Conservation (phyloP, 1,140 invertebrate species). For the Lucilia cuprina region DNA sequence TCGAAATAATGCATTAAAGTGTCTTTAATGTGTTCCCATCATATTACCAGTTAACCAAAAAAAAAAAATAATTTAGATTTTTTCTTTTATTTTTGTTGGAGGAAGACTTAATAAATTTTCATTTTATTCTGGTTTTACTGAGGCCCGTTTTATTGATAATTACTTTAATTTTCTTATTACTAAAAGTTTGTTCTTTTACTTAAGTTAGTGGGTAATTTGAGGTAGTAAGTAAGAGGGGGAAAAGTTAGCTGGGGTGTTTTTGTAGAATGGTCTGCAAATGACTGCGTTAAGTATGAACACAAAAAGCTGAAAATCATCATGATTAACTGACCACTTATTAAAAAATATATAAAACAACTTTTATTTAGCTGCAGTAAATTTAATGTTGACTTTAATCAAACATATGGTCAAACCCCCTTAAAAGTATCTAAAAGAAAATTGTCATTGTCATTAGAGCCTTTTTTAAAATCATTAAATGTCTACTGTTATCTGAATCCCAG, state of each 20-base stretch:
- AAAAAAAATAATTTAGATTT: background rate
- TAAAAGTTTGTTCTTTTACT: background rate
- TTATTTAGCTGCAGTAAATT: background rate
- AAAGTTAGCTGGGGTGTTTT: background rate
- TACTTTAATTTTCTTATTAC: background rate
- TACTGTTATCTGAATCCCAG: background rate
- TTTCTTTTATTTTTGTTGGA: background rate
- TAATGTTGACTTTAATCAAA: background rate
- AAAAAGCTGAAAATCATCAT: conserved; percentile 14
- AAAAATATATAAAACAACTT: background rate
- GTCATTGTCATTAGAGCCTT: conserved; percentile 32
- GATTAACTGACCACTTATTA: conserved; percentile 18
- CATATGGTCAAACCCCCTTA: conserved; percentile 7
- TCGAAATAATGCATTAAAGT: conserved; percentile 18
- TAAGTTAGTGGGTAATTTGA: background rate
- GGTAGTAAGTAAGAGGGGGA: background rate
- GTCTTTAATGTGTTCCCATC: conserved; percentile 31
- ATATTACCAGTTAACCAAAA: background rate
- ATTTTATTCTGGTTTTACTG: background rate
- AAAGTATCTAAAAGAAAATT: background rate
- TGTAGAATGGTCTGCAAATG: conserved; percentile 31
- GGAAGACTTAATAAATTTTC: background rate
- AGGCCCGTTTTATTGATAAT: background rate
- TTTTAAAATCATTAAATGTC: background rate
- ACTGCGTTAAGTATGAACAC: conserved; percentile 17